Percentiles rank a stretch among this genome's conserved stretches.
phyloP scores from a whole-genome alignment of 1,140 invertebrate species.

The Drosophila sturtevanti region DNA sequence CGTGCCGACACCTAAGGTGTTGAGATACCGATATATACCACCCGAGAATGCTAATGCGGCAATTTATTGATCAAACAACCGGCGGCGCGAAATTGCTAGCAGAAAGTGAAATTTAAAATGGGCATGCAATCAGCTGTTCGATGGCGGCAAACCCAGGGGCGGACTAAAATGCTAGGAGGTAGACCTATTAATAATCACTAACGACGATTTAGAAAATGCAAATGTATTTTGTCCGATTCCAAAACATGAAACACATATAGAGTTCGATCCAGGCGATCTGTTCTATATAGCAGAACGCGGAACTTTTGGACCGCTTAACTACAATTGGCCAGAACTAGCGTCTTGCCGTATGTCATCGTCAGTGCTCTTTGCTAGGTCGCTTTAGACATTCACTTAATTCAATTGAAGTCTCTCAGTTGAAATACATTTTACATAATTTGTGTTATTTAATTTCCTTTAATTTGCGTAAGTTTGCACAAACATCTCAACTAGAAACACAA shows the following conservation, averaged over 20 bases:
- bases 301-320: no score
- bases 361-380: no score
- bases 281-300: no score
- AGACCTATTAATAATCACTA: neutral
- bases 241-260: no score
- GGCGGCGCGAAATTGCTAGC: neutral
- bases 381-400: neutral
- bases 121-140: constrained; percentile 29
- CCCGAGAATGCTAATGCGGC: constrained; percentile 34
- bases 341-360: no score
- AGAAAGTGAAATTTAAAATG: constrained; percentile 8
- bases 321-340: no score
- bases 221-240: no score
- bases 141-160: neutral
- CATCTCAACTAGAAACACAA: constrained; percentile 28
- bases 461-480: constrained; percentile 48
- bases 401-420: neutral
- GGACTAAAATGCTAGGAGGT: neutral
- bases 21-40: constrained; percentile 41
- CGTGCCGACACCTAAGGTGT: constrained; percentile 57
- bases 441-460: constrained; percentile 46
- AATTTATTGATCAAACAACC: constrained; percentile 64
- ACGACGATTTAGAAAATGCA: no score
- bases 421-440: constrained; percentile 51
- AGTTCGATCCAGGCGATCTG: no score